Evolutionary conservation across 1,140 invertebrate species (phyloP).

Genomic region (Lutraria rhynchaena): DNA sequence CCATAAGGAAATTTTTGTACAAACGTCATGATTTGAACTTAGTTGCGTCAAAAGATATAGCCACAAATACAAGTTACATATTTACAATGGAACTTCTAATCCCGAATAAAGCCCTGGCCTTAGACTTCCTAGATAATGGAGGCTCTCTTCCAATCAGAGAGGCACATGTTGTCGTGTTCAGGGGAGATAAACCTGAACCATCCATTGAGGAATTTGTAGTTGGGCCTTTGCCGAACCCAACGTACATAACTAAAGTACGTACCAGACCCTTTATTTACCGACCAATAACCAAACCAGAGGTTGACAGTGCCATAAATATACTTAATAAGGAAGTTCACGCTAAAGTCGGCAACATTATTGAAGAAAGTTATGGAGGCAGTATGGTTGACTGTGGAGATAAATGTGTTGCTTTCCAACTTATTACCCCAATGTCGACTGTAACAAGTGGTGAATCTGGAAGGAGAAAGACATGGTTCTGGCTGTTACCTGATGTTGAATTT

Average conservation of each 20-base stretch:
- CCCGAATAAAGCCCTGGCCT: constrained; percentile 30
- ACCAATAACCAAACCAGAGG: constrained; percentile 53
- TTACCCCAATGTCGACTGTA: constrained; percentile 59
- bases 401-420: constrained; percentile 56
- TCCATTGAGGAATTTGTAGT: constrained; percentile 59
- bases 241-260: constrained; percentile 21
- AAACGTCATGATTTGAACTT: constrained; percentile 35
- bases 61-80: constrained; percentile 37
- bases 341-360: constrained; percentile 41
- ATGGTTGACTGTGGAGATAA: constrained; percentile 64
- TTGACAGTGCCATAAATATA: constrained; percentile 37
- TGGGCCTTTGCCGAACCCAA: constrained; percentile 55
- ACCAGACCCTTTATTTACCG: constrained; percentile 36
- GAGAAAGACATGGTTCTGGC: constrained; percentile 68
- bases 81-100: constrained; percentile 42
- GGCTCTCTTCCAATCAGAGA: constrained; percentile 36
- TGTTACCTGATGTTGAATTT: constrained; percentile 59
- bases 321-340: constrained; percentile 45
- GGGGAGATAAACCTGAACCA: constrained; percentile 31
- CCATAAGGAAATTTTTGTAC: constrained; percentile 31
- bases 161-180: constrained; percentile 57
- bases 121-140: constrained; percentile 24
- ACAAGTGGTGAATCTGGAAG: constrained; percentile 37
- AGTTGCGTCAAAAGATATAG: constrained; percentile 1
- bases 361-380: constrained; percentile 56